Conservation (phyloP, 1,140 invertebrate genomes). For the Rhynchophorus ferrugineus region DNA sequence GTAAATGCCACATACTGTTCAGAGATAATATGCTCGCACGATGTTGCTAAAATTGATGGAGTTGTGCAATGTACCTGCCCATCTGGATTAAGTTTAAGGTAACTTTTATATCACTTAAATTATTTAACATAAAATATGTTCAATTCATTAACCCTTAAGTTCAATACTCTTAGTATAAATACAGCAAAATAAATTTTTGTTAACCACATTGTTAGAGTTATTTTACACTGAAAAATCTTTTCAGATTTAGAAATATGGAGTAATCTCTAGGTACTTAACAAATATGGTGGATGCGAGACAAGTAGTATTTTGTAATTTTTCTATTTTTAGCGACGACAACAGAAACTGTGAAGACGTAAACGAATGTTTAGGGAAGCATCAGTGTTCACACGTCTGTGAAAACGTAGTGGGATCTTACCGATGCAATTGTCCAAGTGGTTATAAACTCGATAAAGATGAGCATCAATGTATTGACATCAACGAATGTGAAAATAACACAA, state of each 20-base stretch:
- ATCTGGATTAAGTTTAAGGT: neutral
- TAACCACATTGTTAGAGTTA: too few relatives aligned
- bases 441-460: slow-evolving; percentile 42
- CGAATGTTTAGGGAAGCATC: slow-evolving; percentile 17
- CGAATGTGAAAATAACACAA: slow-evolving; percentile 61
- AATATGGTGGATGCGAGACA: too few relatives aligned
- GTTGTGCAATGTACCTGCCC: slow-evolving; percentile 56
- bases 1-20: slow-evolving; percentile 10
- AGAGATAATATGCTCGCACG: slow-evolving; percentile 43
- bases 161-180: too few relatives aligned
- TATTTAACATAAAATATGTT: too few relatives aligned
- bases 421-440: slow-evolving; percentile 49
- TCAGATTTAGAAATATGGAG: too few relatives aligned
- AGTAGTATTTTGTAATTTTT: slow-evolving; percentile 49
- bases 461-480: slow-evolving; percentile 57
- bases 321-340: slow-evolving; percentile 35
- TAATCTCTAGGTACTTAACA: too few relatives aligned
- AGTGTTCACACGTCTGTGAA: slow-evolving; percentile 36
- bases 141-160: too few relatives aligned
- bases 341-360: slow-evolving; percentile 16
- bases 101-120: too few relatives aligned
- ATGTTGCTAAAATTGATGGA: slow-evolving; percentile 15
- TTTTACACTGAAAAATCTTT: too few relatives aligned
- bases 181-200: too few relatives aligned
- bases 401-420: slow-evolving; percentile 32